A percentile compares a stretch with the other conserved stretches of the same genome.
phyloP scores from a whole-genome alignment of 2,888 invertebrate genomes.

The Loripinus fragilis region DNA sequence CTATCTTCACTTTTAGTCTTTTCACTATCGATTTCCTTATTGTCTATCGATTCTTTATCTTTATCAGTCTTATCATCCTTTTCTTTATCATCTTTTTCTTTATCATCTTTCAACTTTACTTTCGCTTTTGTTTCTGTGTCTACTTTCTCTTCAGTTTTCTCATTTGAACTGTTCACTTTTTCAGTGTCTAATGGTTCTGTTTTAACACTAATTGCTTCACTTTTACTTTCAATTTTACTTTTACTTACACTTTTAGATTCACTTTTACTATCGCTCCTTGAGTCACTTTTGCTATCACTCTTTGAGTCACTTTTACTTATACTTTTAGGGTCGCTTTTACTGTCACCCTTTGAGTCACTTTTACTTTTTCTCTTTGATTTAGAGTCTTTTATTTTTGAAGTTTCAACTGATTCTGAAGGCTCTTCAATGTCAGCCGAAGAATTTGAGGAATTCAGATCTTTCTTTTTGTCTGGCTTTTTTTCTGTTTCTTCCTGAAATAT shows the following conservation, averaged over 20 bases:
- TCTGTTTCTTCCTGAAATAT: conserved; percentile 28
- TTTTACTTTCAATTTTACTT: conserved; percentile 43
- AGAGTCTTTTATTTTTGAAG: neutral
- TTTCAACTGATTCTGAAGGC: conserved; percentile 7
- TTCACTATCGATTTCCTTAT: conserved; percentile 1
- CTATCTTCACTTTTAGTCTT: conserved; percentile 8
- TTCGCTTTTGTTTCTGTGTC: conserved; percentile 10
- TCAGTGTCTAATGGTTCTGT: conserved; percentile 26
- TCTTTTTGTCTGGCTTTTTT: conserved; percentile 20
- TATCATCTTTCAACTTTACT: conserved; percentile 41
- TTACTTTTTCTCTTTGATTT: conserved; percentile 18
- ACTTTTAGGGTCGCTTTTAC: conserved; percentile 32
- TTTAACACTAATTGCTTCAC: conserved; percentile 24
- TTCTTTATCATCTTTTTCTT: conserved; percentile 54
- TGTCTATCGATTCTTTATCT: conserved; percentile 40
- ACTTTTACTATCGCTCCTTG: too few relatives aligned
- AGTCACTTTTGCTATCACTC: conserved; percentile 42
- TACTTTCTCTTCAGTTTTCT: conserved; percentile 18
- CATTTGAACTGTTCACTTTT: conserved; percentile 17
- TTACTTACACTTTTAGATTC: neutral
- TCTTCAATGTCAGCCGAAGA: neutral
- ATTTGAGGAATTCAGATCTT: neutral
- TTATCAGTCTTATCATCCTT: conserved; percentile 67
- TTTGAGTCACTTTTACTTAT: conserved; percentile 29
- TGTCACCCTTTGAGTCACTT: conserved; percentile 46